Evolutionary conservation across 2,888 invertebrate species (phyloP).

Genomic region (Erynnis tages): DNA sequence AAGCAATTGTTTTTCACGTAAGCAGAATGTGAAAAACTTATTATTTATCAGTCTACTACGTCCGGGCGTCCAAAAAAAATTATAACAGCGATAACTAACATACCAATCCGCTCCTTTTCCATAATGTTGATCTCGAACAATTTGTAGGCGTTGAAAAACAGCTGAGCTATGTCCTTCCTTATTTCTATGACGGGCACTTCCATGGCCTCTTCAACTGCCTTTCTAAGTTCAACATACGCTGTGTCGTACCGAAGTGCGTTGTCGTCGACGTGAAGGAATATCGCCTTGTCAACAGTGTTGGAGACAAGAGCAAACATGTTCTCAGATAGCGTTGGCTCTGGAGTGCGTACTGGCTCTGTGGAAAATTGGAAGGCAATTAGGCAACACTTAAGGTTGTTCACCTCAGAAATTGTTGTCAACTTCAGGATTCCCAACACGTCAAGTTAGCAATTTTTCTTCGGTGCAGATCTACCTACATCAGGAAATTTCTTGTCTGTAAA

Average conservation of each 20-base stretch:
- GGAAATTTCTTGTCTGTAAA: too few species aligned
- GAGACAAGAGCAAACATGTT: constrained; percentile 49
- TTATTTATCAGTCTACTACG: background rate
- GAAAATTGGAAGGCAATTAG: background rate
- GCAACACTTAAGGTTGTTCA: background rate
- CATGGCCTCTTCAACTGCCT: constrained; percentile 66
- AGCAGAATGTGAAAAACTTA: too few species aligned
- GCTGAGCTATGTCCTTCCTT: constrained; percentile 52
- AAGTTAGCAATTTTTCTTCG: too few species aligned
- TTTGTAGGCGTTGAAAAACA: constrained; percentile 53
- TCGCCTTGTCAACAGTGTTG: constrained; percentile 63
- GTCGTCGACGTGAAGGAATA: constrained; percentile 55
- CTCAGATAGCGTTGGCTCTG: constrained; percentile 58
- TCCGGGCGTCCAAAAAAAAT: too few species aligned
- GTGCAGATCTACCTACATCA: too few species aligned
- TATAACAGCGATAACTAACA: too few species aligned
- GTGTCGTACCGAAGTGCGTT: constrained; percentile 55
- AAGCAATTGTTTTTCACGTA: too few species aligned
- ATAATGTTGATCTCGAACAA: constrained; percentile 56
- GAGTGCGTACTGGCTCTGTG: constrained; percentile 57
- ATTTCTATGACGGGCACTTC: constrained; percentile 66
- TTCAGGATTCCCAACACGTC: too few species aligned
- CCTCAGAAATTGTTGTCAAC: too few species aligned
- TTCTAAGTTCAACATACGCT: constrained; percentile 61
- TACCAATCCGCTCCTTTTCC: constrained; percentile 62